Conservation (phyloP, 2,888 invertebrate species). For the Leucozona laternaria region DNA sequence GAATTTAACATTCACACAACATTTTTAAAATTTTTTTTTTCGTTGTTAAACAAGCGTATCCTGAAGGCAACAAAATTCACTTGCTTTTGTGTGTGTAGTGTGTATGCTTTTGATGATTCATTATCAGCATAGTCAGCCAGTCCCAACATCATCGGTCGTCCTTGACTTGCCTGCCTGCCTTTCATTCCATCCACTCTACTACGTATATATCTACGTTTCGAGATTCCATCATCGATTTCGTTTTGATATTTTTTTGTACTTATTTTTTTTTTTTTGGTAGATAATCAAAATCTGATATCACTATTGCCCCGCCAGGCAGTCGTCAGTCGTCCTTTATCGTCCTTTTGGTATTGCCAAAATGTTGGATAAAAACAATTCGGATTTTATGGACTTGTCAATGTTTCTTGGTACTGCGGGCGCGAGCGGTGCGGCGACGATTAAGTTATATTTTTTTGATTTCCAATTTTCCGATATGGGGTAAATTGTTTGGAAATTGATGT, state of each 20-base stretch:
- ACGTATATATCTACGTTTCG: not conserved
- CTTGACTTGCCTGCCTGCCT: conserved; percentile 24
- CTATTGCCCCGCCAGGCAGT: conserved; percentile 13
- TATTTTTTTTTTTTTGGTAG: not conserved
- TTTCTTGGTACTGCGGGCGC: not conserved
- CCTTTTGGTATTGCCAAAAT: conserved; percentile 18
- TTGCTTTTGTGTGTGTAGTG: not conserved
- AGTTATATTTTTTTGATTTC: conserved; percentile 28
- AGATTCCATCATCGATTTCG: conserved; percentile 32
- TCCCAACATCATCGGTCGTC: conserved; percentile 11
- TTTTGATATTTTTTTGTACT: not conserved
- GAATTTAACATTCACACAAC: conserved; percentile 13
- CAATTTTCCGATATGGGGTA: not conserved
- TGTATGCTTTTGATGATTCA: conserved; percentile 32
- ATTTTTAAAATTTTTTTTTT: not conserved
- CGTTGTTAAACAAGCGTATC: not conserved
- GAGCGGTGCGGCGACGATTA: not conserved
- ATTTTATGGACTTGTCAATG: conserved; percentile 33
- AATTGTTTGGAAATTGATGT: conserved; percentile 37
- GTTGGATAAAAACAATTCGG: conserved; percentile 8
- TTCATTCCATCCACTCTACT: not conserved
- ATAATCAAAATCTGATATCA: conserved; percentile 24
- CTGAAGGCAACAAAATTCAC: not conserved
- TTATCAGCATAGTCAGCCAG: conserved; percentile 3
- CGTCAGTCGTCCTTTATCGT: conserved; percentile 27